Evolutionary conservation across 2,888 invertebrate genomes (phyloP).

Genomic region (Bibio marci): DNA sequence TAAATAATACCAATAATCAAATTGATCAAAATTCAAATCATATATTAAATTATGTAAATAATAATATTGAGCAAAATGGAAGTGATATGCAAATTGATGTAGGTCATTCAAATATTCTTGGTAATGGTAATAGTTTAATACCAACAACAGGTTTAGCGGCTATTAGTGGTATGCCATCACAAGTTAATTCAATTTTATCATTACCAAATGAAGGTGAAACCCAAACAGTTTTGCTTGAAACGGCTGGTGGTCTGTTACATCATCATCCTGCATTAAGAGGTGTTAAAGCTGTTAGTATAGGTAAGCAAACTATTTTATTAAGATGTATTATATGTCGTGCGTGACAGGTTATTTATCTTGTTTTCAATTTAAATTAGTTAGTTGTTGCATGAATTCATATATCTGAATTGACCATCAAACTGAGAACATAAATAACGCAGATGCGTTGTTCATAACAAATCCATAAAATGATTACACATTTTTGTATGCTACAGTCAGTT

Average conservation of each 20-base stretch:
- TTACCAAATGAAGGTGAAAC: conserved; percentile 22
- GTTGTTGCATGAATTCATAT: no score
- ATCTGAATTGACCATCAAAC: no score
- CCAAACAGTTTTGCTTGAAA: conserved; percentile 25
- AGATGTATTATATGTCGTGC: no score
- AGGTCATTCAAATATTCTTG: neutral
- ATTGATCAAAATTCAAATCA: no score
- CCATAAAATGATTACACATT: no score
- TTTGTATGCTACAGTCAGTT: no score
- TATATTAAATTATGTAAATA: neutral
- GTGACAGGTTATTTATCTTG: no score
- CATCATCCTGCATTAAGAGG: conserved; percentile 53
- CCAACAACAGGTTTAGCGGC: conserved; percentile 23
- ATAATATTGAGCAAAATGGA: neutral
- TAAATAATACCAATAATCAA: no score
- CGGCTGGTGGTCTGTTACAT: conserved; percentile 33
- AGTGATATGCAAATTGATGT: neutral
- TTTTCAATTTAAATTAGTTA: no score
- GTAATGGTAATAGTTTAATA: conserved; percentile 14
- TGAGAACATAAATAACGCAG: no score
- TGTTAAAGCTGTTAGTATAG: conserved; percentile 37
- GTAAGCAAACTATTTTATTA: no score
- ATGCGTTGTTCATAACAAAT: no score
- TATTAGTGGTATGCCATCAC: conserved; percentile 17
- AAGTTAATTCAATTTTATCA: conserved; percentile 16